Conservation (phyloP, 2,888 invertebrate species). For the Amiota mariae region DNA sequence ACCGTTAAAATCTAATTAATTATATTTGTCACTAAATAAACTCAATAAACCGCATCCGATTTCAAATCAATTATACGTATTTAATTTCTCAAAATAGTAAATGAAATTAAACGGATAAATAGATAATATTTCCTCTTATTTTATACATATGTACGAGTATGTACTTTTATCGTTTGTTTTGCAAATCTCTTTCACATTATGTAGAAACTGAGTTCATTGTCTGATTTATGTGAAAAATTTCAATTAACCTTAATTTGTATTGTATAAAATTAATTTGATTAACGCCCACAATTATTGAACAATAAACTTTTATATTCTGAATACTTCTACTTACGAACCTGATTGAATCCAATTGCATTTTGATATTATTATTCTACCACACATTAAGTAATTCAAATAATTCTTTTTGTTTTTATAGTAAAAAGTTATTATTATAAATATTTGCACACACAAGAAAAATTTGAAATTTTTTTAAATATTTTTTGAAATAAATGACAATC, state of each 20-base stretch:
- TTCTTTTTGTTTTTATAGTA: neutral
- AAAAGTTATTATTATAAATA: neutral
- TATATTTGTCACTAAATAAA: conserved; percentile 5
- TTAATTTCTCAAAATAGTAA: conserved; percentile 7
- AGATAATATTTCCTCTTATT: conserved; percentile 3
- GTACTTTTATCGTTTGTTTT: no score
- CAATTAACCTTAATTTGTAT: conserved; percentile 25
- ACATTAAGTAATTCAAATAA: conserved; percentile 25
- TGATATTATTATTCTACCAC: neutral
- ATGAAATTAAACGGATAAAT: neutral
- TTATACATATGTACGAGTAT: no score
- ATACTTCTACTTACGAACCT: neutral
- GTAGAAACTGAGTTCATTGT: neutral
- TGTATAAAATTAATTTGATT: conserved; percentile 22
- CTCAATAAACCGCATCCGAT: conserved; percentile 31
- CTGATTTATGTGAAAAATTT: conserved; percentile 13
- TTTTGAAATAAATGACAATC: no score
- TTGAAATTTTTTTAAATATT: neutral
- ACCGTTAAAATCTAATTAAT: no score
- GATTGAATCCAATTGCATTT: conserved; percentile 20
- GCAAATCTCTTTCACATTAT: neutral
- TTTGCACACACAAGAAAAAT: neutral
- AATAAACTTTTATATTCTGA: neutral
- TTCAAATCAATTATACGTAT: conserved; percentile 21
- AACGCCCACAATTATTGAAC: conserved; percentile 21